Base-by-base conservation (phyloP, 2,888 invertebrate species). In the Sisyra nigra region DNA sequence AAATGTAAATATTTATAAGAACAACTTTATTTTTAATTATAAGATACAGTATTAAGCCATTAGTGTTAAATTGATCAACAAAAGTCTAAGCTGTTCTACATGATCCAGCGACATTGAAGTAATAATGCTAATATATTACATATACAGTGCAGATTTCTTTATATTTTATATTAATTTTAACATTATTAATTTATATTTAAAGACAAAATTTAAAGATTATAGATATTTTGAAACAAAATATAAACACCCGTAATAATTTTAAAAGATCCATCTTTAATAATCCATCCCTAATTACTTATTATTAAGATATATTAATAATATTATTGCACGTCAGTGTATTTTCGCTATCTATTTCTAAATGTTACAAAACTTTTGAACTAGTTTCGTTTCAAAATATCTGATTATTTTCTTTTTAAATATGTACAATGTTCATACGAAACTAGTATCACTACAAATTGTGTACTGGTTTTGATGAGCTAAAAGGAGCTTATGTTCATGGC, bases 141-240 rank as follows among this genome's bases (percentile, higher is more conserved):
- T 47, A 50, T 52, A 53, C 53, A 54, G 51, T 45, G 52, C 48
- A 50, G 47, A 46, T 49, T 50, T 53, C 47, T 41, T 52, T n/a
- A n/a, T n/a, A n/a, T n/a, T n/a, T n/a, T n/a, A n/a, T 55, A 58
- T 59, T 24, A 24, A 24, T 24, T 13, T 17, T 37, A 37, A 37
- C 37, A 37, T 37, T 37, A 13, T 33, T 14, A 33, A 33, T 33
- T 33, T 33, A 13, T 37, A 19, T 37, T 37, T 17, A 11, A 11
- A 37, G 11, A 19, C 11, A 19, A 37, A 3, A 15, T 37, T 6
- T 17, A 37, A 18, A 17, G 2, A 18, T 37, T 15, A 18, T 19
- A 19, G 19, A 2, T 15, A 19, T 37, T 37, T 37, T 15, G 19
- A 4, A 15, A 37, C 37, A 19, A 37, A 13, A 35, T 15, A 35